Conservation (phyloP, 2,888 invertebrate genomes). For the Incurvaria masculella region DNA sequence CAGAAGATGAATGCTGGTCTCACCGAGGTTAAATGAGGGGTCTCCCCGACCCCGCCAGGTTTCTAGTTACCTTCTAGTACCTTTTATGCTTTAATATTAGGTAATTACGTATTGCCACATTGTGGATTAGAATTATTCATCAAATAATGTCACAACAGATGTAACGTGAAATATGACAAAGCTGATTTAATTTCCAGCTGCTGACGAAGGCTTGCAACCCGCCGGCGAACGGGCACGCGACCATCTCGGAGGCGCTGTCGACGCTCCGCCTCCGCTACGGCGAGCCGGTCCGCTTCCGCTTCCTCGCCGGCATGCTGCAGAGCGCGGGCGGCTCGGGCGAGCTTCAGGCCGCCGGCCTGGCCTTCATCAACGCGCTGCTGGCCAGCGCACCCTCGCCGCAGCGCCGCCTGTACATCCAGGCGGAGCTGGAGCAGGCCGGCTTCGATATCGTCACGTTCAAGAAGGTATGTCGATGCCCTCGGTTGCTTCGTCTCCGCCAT, state of each 20-base stretch:
- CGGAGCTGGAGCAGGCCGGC: constrained; percentile 79
- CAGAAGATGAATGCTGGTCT: too few relatives aligned
- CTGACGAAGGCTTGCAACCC: constrained; percentile 80
- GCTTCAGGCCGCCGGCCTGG: constrained; percentile 74
- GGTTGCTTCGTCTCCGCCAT: too few relatives aligned
- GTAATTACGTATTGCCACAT: too few relatives aligned
- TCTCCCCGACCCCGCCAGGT: too few relatives aligned
- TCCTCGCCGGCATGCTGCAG: constrained; percentile 85
- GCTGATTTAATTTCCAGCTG: too few relatives aligned
- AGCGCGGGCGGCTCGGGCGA: constrained; percentile 72
- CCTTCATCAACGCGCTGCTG: constrained; percentile 81
- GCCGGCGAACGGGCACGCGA: constrained; percentile 71
- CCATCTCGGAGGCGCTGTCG: constrained; percentile 88
- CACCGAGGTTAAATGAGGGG: too few relatives aligned
- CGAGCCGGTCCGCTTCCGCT: constrained; percentile 89
- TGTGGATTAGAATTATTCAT: too few relatives aligned
- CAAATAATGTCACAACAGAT: too few relatives aligned
- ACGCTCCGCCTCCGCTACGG: constrained; percentile 84
- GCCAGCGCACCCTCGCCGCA: constrained; percentile 73
- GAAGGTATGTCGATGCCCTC: constrained; percentile 36
- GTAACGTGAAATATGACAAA: too few relatives aligned
- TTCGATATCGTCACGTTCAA: constrained; percentile 63
- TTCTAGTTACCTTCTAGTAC: too few relatives aligned
- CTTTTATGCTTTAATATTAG: too few relatives aligned
- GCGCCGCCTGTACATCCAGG: constrained; percentile 79